Percentiles rank a stretch among this genome's conserved stretches.
phyloP scores from a whole-genome alignment of 1,140 invertebrate genomes.

The Andricus grossulariae region DNA sequence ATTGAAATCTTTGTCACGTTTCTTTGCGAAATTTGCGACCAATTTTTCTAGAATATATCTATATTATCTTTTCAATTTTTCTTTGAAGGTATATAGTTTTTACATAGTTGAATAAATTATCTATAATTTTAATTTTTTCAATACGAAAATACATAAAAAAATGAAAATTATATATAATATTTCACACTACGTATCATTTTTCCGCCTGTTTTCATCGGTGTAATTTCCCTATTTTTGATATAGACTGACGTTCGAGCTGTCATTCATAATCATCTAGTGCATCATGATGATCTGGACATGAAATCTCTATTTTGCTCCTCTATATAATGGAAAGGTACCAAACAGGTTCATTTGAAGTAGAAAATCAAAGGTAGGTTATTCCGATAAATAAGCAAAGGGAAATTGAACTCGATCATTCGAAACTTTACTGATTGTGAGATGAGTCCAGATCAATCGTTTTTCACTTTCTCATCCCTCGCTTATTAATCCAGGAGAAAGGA shows the following conservation, averaged over 20 bases:
- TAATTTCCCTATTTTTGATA: neutral
- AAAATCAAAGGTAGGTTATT: neutral
- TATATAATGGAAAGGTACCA: neutral
- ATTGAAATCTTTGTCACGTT: no score
- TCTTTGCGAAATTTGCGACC: no score
- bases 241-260: neutral
- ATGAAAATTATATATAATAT: neutral
- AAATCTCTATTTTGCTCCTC: neutral
- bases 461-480: neutral
- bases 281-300: neutral
- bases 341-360: neutral
- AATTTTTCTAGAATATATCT: no score
- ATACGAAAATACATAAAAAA: neutral
- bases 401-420: constrained; percentile 12
- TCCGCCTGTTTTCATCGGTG: neutral
- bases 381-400: neutral
- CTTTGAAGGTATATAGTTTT: no score
- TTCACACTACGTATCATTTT: neutral
- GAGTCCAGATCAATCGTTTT: neutral
- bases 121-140: no score
- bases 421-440: neutral
- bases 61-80: no score
- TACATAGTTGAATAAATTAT: no score
- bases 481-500: neutral
- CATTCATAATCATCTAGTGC: neutral